phyloP scores from a whole-genome alignment of 2,113 vertebrate species.

The Rhipidura dahli region DNA sequence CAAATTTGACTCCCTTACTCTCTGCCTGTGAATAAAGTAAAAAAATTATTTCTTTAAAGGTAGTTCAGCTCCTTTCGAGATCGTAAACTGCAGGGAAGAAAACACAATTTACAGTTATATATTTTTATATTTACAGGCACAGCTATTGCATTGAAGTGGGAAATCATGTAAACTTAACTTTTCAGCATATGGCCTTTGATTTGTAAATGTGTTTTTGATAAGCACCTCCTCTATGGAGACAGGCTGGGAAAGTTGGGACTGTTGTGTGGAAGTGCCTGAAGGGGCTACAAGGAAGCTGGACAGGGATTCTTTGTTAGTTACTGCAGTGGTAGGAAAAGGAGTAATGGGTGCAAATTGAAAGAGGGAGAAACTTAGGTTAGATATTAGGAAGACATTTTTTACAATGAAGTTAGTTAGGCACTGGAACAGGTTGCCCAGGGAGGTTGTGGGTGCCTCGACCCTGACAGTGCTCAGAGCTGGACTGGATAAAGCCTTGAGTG shows the following conservation, averaged over 20 bases:
- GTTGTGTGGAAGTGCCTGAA: background rate
- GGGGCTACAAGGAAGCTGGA: background rate
- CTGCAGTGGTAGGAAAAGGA: background rate
- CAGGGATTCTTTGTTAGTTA: background rate
- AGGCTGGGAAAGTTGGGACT: background rate
- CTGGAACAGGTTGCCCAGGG: background rate
- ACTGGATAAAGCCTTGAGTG: background rate
- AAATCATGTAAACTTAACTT: background rate
- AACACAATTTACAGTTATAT: background rate
- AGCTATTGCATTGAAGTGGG: background rate
- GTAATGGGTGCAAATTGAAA: background rate
- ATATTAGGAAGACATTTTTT: background rate
- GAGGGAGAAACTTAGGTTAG: background rate
- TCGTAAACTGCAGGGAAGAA: background rate
- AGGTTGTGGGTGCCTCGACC: background rate
- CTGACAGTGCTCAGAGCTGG: background rate
- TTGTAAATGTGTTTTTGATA: background rate
- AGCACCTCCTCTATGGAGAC: background rate
- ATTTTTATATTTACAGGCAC: background rate
- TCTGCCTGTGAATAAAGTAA: background rate
- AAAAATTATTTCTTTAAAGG: background rate
- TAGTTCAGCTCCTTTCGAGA: background rate
- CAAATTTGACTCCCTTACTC: background rate
- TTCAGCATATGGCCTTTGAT: background rate
- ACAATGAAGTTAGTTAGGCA: background rate